Conservation (phyloP, 2,113 vertebrate species). For the Reinhardtius hippoglossoides region DNA sequence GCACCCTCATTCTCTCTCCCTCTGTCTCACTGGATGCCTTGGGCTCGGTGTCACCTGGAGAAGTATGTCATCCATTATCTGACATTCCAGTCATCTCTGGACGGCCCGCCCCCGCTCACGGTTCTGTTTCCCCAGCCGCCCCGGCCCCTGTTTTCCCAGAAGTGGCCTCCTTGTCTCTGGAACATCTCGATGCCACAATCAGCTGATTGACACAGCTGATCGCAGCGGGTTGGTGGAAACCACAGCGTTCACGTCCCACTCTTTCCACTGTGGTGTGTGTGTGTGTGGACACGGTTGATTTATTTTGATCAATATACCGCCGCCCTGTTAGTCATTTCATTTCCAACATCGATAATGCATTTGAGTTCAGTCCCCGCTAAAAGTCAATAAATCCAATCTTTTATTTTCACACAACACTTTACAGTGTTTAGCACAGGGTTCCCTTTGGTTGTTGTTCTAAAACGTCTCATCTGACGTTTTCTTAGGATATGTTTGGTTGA, state of each 20-base stretch:
- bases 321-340: conserved; percentile 55
- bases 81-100: conserved; percentile 61
- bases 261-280: conserved; percentile 20
- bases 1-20: conserved; percentile 11
- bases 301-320: conserved; percentile 57
- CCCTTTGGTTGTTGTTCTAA: conserved; percentile 1
- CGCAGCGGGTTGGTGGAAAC: conserved; percentile 30
- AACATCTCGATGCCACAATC: conserved; percentile 22
- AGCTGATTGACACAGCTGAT: conserved; percentile 45
- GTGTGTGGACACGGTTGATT: conserved; percentile 54
- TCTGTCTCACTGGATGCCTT: conserved; percentile 49
- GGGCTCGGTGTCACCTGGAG: conserved; percentile 62
- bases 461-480: not conserved
- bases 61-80: conserved; percentile 68
- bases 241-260: not conserved
- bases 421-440: not conserved
- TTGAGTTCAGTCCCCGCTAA: conserved; percentile 34
- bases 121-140: conserved; percentile 26
- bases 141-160: conserved; percentile 13
- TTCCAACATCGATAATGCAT: conserved; percentile 31
- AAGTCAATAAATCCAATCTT: conserved; percentile 28
- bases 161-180: conserved; percentile 9
- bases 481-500: not conserved
- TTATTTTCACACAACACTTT: conserved; percentile 9
- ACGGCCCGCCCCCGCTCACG: conserved; percentile 25